These are phyloP conservation scores for Caenorhabditis macrosperma DNA, from an alignment of 2,888 invertebrate species.

Conservation along the genomic window DNA sequence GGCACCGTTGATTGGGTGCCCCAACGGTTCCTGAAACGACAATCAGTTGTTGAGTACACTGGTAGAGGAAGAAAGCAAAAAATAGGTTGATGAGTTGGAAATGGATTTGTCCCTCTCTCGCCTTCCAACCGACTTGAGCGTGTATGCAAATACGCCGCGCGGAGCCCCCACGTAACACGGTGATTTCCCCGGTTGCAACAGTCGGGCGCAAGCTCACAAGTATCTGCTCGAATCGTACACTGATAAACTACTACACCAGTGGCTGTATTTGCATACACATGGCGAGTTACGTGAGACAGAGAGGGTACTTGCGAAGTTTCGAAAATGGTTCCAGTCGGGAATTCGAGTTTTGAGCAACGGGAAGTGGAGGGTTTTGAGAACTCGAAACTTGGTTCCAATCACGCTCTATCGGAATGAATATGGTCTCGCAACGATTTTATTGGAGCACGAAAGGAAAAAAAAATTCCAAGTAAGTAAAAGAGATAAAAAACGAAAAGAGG, in stretches of 20 bases:
- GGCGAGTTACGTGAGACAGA: background rate
- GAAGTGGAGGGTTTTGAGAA: too few relatives aligned
- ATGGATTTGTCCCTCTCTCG: background rate
- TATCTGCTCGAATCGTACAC: constrained; percentile 30
- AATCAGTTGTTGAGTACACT: background rate
- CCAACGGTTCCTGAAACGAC: constrained; percentile 56
- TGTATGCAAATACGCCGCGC: constrained; percentile 40
- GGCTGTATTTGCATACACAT: constrained; percentile 25
- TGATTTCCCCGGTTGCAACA: constrained; percentile 14
- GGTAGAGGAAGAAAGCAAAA: background rate
- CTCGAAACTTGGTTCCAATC: too few relatives aligned
- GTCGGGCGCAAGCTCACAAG: constrained; percentile 13
- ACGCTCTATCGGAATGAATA: too few relatives aligned
- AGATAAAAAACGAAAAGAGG: too few relatives aligned
- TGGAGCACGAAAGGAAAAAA: too few relatives aligned
- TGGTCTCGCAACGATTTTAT: too few relatives aligned
- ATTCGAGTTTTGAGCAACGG: too few relatives aligned
- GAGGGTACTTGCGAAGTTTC: background rate
- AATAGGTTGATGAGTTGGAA: background rate
- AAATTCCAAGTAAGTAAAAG: too few relatives aligned
- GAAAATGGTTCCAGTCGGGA: too few relatives aligned
- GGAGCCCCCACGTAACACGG: constrained; percentile 8
- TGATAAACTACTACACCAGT: constrained; percentile 15
- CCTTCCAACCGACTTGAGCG: constrained; percentile 10
- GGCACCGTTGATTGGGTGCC: constrained; percentile 74